Conservation (phyloP, 2,113 vertebrate genomes). For the Poicephalus meyeri region DNA sequence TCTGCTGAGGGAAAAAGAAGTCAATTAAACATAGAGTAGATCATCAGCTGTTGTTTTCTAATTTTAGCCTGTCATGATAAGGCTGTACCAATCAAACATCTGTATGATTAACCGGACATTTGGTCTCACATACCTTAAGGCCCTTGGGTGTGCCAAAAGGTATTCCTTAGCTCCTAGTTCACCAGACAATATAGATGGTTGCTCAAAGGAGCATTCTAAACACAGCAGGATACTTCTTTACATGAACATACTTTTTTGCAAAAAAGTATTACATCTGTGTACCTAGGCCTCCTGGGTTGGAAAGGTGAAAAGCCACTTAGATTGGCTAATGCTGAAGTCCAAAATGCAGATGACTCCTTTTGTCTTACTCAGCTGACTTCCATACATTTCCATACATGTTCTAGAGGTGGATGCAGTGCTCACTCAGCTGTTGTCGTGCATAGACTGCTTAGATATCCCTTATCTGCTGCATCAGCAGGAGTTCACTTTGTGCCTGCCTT, state of each 20-base stretch:
- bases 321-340: neutral
- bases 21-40: neutral
- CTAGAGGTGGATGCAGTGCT: too few species aligned
- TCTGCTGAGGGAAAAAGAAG: neutral
- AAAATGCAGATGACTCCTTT: neutral
- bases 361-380: neutral
- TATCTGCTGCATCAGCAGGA: neutral
- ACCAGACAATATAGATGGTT: neutral
- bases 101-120: neutral
- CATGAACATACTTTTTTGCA: neutral
- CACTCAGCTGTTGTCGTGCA: neutral
- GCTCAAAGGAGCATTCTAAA: neutral
- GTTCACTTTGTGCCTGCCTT: neutral
- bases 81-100: neutral
- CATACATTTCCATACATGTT: neutral
- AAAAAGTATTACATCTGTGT: neutral
- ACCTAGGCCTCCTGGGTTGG: neutral
- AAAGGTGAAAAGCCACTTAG: neutral
- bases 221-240: neutral
- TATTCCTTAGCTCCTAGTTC: neutral
- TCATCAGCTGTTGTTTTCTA: neutral
- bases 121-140: neutral
- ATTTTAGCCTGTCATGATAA: neutral
- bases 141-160: rapidly evolving
- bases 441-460: neutral